phyloP scores from a whole-genome alignment of 2,888 invertebrate species.

The Plagodis pulveraria region DNA sequence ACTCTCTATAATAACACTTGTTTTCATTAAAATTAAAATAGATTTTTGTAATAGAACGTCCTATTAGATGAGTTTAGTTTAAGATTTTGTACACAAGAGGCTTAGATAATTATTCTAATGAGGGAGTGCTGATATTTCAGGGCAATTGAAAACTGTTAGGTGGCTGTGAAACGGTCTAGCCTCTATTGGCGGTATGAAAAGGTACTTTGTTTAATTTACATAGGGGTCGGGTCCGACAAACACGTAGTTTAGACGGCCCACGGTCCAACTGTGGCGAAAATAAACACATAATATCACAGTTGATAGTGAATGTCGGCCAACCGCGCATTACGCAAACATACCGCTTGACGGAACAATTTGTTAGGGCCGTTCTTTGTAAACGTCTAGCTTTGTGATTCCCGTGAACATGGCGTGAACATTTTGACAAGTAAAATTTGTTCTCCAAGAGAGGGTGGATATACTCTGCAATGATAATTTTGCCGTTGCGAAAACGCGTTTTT shows the following conservation, averaged over 20 bases:
- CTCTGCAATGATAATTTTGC: slow-evolving; percentile 57
- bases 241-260: slow-evolving; percentile 24
- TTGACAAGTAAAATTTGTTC: slow-evolving; percentile 80
- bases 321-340: slow-evolving; percentile 68
- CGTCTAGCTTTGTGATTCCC: slow-evolving; percentile 77
- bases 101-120: slow-evolving; percentile 60
- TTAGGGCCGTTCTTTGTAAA: slow-evolving; percentile 77
- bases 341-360: slow-evolving; percentile 76
- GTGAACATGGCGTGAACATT: slow-evolving; percentile 76
- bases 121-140: slow-evolving; percentile 53
- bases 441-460: slow-evolving; percentile 59
- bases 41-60: background rate
- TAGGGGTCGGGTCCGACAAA: slow-evolving; percentile 28
- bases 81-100: slow-evolving; percentile 38
- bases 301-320: slow-evolving; percentile 59
- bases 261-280: slow-evolving; percentile 44
- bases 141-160: slow-evolving; percentile 51
- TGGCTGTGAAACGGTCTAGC: slow-evolving; percentile 40
- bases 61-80: no score
- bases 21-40: background rate
- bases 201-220: slow-evolving; percentile 31
- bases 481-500: slow-evolving; percentile 42
- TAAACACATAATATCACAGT: slow-evolving; percentile 57
- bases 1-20: background rate
- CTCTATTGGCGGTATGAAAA: slow-evolving; percentile 20